Evolutionary conservation across 2,888 invertebrate genomes (phyloP), one percentile per base, ranked within the genome.

Genomic region (Dasysyrphus albostriatus): DNA sequence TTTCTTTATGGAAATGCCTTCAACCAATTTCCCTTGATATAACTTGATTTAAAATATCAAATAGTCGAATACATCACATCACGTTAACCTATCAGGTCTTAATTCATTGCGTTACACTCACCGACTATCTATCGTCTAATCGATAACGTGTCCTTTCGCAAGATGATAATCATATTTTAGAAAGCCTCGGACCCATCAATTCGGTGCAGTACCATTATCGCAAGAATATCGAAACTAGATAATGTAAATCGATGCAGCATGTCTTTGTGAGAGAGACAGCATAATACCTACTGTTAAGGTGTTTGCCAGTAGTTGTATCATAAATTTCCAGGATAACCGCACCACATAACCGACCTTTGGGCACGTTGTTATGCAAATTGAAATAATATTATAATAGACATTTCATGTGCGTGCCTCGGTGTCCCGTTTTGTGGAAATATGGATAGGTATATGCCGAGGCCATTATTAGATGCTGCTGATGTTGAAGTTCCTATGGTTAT

Each of bases 311-410:
- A 72, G 72, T 59, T 75, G 56, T 44, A 67, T 37, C 39, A 44
- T 49, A 56, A 56, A 56, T 69, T 74, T 70, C 39, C 42, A 44
- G 29, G 37, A 76, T 54, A 65, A 85, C 73, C 69, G 61, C 77
- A 69, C 69, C 29, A 32, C 72, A 67, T 67, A 42, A 39, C 79
- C 75, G 65, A 44, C 59, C 67, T 69, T 63, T 44, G 81, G 69
- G 61, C 77, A 85, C 80, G 76, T 76, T 82, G 87, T 79, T 88
- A 88, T 88, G 83, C 83, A 88, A 83, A 88, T 88, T 83, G 79
- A 88, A 83, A 88, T 88, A 83, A 83, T 88, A 80, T 88, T 82
- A 73, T 79, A 88, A 88, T 83, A 83, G 88, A 80, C 75, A 73
- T 73, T 83, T 88, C 67, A 73, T 83, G 76, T 88, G 79, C 83